These are phyloP conservation scores for Chloroceryle aenea DNA, from an alignment of 2,113 vertebrate species.

Conservation along the genomic window DNA sequence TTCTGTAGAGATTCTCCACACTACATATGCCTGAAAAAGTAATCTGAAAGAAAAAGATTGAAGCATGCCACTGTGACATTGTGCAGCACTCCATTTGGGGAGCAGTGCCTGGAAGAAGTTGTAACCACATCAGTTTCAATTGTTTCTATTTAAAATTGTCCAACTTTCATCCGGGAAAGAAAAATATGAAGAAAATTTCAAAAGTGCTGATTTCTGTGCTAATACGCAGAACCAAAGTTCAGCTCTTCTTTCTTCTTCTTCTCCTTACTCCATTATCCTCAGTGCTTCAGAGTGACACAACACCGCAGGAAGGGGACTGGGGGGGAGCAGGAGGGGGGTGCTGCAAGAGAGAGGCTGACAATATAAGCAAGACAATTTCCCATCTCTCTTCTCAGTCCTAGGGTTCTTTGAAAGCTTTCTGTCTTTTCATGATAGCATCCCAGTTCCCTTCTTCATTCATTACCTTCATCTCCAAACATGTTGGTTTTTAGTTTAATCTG, in stretches of 20 bases:
- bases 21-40: background rate
- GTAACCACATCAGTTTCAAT: background rate
- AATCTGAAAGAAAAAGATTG: background rate
- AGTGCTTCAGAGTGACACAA: background rate
- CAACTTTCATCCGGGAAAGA: background rate
- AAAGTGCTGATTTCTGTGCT: background rate
- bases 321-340: too few relatives aligned
- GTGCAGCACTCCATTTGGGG: background rate
- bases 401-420: background rate
- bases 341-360: background rate
- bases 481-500: background rate
- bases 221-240: background rate
- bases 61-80: background rate
- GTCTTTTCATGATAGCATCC: background rate
- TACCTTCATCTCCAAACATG: background rate
- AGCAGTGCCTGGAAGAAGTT: background rate
- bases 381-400: background rate
- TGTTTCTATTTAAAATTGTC: background rate
- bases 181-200: background rate
- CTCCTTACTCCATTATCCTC: background rate
- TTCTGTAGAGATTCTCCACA: background rate
- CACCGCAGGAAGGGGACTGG: background rate
- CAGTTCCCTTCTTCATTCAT: background rate
- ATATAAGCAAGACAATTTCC: background rate
- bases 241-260: background rate